Evolutionary conservation across 2,797 vertebrate species (phyloP), one percentile per base, ranked within the genome.

Genomic region (Aeoliscus strigatus): DNA sequence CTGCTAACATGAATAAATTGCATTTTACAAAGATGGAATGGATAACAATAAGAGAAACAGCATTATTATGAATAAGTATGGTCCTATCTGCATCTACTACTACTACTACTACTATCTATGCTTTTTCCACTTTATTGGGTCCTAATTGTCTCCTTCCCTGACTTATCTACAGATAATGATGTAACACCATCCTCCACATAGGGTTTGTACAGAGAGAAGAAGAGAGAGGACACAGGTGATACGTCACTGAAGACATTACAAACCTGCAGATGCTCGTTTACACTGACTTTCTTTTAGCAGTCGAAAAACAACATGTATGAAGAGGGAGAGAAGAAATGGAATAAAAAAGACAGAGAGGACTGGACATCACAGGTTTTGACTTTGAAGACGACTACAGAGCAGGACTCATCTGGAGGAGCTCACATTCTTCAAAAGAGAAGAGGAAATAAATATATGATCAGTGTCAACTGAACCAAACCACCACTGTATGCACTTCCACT

Each of bases 101-200:
- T 29, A 52, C 59, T 60, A 42, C 44, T 50, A 23, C 30, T 4
- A 54, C 65, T 43, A 40, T 51, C 36, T 77, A 42, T 76, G 73
- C 39, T n/a, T 48, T 83, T 75, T 79, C 75, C 73, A 80, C 70
- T 73, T 77, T 76, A 73, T 57, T 70, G 60, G 51, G 24, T 74
- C 54, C 68, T 80, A 79, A 84, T 81, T 79, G 64, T 79, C 29
- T 28, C 65, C 63, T 77, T 75, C 46, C 62, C 51, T 55, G 39
- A 58, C 65, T 75, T 65, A 25, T 34, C 15, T 14, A 29, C 9
- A 27, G 63, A 81, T 77, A 82, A 83, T 74, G 72, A 82, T 73
- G 64, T 44, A 38, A 40, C 37, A 51, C 39, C 31, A 12, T 36
- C 31, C 36, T 51, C 44, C 39, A 51, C 60, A 70, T 61, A 53